A percentile compares a stretch with the other conserved stretches of the same genome.
Conservation (phyloP, 2,113 vertebrate species). For the Pangasianodon hypophthalmus region DNA sequence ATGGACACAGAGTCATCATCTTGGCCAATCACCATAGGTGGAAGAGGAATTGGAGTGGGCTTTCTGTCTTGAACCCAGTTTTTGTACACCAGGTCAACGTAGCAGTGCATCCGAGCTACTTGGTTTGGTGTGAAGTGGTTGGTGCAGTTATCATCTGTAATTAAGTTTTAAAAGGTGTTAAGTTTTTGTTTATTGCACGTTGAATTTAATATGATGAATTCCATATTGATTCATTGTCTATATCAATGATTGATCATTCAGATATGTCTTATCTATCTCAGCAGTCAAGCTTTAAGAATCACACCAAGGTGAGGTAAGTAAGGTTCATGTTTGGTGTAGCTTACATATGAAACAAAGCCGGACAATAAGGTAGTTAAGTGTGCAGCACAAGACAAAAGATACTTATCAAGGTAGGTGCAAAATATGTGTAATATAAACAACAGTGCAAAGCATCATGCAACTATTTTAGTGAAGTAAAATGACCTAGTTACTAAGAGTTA, state of each 20-base stretch:
- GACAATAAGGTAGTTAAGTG: neutral
- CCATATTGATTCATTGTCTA: neutral
- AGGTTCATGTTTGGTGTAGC: neutral
- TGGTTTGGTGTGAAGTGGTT: conserved; percentile 95
- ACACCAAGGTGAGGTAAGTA: neutral
- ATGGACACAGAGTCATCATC: conserved; percentile 81
- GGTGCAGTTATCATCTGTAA: conserved; percentile 93
- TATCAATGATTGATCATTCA: neutral
- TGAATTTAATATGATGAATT: neutral
- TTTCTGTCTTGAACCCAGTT: conserved; percentile 81
- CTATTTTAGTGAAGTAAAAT: neutral
- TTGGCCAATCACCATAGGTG: conserved; percentile 83
- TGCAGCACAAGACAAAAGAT: neutral
- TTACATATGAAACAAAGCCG: neutral
- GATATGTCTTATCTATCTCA: neutral
- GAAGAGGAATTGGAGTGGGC: conserved; percentile 82
- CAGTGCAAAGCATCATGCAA: neutral
- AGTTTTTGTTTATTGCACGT: neutral
- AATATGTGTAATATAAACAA: neutral
- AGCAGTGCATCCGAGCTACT: conserved; percentile 97
- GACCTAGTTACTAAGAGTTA: neutral
- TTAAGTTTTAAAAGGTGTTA: neutral
- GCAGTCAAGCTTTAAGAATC: neutral
- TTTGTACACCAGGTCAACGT: conserved; percentile 92
- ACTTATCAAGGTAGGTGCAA: neutral